Conservation (phyloP, 2,113 vertebrate species). For the Machaerirhynchus nigripectus region DNA sequence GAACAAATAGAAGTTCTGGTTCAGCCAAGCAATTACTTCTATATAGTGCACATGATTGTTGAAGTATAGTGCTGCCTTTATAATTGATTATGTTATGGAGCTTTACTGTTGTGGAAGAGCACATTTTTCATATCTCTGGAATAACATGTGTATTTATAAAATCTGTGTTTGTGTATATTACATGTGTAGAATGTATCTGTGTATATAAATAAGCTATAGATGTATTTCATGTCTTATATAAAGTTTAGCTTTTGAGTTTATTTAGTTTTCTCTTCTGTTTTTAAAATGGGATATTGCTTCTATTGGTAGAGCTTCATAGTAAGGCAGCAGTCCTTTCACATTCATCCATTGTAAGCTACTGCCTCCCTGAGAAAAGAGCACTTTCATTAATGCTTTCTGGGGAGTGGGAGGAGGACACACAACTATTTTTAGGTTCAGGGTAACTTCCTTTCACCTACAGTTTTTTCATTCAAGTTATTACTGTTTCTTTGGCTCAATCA, state of each 20-base stretch:
- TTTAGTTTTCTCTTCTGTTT: not conserved
- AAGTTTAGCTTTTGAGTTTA: not conserved
- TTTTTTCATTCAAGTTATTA: slow-evolving; percentile 29
- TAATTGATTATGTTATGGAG: not conserved
- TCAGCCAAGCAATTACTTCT: not conserved
- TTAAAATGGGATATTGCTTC: not conserved
- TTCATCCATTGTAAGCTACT: not conserved
- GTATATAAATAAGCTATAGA: not conserved
- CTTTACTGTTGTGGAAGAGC: not conserved
- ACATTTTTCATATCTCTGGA: not conserved
- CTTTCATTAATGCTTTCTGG: slow-evolving; percentile 43
- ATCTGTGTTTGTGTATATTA: not conserved
- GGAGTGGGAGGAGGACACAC: slow-evolving; percentile 57
- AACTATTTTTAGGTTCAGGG: slow-evolving; percentile 37
- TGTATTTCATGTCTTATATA: not conserved
- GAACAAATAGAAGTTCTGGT: not conserved
- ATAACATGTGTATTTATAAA: not conserved
- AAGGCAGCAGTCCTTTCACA: not conserved
- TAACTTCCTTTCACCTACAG: slow-evolving; percentile 58
- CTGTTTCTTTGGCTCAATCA: not conserved
- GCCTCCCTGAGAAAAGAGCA: slow-evolving; percentile 3
- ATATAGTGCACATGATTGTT: not conserved
- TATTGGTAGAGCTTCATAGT: not conserved
- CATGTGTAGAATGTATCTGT: not conserved
- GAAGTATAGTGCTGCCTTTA: not conserved